A percentile compares a stretch with the other conserved stretches of the same genome.
These are phyloP conservation scores for Notothenia rossii DNA, from an alignment of 2,113 vertebrate genomes.

Conservation along the genomic window DNA sequence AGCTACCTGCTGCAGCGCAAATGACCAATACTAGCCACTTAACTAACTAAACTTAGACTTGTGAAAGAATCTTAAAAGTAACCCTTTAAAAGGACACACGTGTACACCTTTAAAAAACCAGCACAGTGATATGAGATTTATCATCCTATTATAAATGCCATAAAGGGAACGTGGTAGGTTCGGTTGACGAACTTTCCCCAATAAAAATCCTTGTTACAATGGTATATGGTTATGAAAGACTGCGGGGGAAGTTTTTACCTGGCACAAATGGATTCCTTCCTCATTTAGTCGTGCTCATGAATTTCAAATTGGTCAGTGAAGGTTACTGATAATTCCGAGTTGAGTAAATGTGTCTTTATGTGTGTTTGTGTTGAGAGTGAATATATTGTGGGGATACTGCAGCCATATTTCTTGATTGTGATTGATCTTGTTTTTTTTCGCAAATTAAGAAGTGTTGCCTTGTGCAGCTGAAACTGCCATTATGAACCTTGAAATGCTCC, in stretches of 20 bases:
- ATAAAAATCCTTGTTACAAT: background rate
- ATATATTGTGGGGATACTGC: conserved; percentile 6
- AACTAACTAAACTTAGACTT: too few relatives aligned
- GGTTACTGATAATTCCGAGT: background rate
- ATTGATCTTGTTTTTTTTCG: background rate
- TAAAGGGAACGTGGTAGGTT: background rate
- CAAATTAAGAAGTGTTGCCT: background rate
- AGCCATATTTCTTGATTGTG: conserved; percentile 14
- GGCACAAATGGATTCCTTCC: background rate
- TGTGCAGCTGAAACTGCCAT: conserved; percentile 31
- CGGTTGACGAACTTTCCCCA: background rate
- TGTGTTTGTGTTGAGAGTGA: background rate
- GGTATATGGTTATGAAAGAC: conserved; percentile 18
- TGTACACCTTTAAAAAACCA: conserved; percentile 21
- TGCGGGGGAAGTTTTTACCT: conserved; percentile 26
- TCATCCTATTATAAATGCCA: background rate
- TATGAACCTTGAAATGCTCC: conserved; percentile 10
- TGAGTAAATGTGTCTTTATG: background rate
- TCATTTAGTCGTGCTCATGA: conserved; percentile 14
- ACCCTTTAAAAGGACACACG: conserved; percentile 13
- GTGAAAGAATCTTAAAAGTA: too few relatives aligned
- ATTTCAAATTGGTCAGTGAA: conserved; percentile 14
- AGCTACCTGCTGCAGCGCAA: too few relatives aligned
- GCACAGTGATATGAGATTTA: background rate
- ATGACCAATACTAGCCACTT: too few relatives aligned